Base-by-base conservation (phyloP, 1,140 invertebrate genomes). In the Mycetomoellerius zeteki region DNA sequence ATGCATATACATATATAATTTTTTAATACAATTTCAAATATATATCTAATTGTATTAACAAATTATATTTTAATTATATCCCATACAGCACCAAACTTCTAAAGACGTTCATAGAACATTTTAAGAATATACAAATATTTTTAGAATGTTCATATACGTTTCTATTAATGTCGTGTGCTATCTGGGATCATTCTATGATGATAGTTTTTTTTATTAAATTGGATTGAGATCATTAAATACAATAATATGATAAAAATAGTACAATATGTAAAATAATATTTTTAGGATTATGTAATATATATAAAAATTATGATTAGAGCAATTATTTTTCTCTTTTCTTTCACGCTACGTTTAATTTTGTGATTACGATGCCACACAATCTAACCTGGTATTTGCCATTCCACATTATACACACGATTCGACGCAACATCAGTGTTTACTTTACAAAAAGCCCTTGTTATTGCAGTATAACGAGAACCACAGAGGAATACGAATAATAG, bases 371-470 rank as follows among this genome's bases (percentile, higher is more conserved):
- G 16, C 12, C 33, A 27, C 33, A 27, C 52, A n/a, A 82, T 84
- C 43, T 60, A 73, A 58, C 33, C 4, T n/a, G n/a, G 3, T 60
- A 56, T 60, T 82, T 82, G 27, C 21, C 30, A 75, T 84, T 27
- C n/a, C 6, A 56, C 33, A 81, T 81, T 84, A 50, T 33, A 30
- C 56, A 60, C 54, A 73, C 54, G 14, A 72, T 71, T 58, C 33
- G 33, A 84, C 27, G 54, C 14, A 60, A 75, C 24, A 60, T 84
- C 27, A 33, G 80, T 84, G 69, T 84, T 84, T 84, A 60, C 8
- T 24, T 60, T 82, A 69, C 52, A 73, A 82, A 82, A 82, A 82
- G 80, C 80, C 19, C 14, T 73, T 58, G 67, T 73, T 82, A 82
- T 82, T 73, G 67, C 54, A 82, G 80, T 58, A 84, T 84, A 84